Base-by-base conservation (phyloP, 2,113 vertebrate genomes). In the Platichthys stellatus region DNA sequence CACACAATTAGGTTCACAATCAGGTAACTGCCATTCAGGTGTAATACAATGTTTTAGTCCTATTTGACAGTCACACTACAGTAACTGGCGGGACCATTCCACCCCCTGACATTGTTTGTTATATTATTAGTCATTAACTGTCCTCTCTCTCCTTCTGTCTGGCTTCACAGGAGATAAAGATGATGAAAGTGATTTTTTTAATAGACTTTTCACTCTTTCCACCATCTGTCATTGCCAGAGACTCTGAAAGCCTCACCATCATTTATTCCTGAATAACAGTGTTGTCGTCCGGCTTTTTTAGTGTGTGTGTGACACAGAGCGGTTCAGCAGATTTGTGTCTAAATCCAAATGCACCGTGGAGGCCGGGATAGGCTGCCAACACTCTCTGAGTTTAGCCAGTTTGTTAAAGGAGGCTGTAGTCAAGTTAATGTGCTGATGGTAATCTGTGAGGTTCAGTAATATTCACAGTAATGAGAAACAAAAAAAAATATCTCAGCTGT, bases 181-280 rank as follows among this genome's bases (percentile, higher is more conserved):
- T 26, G 54, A 72, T 76, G 79, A 45, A 82, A 64, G 57, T 57
- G 40, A n/a, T n/a, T 54, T 56, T 31, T 21, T 9, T 53, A 78
- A 72, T 49, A 61, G 45, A 53, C 72, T 76, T 70, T 75, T 79
- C 43, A 67, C 72, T 72, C 49, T 20, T 58, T 76, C 31, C 68
- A 58, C 75, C 69, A 79, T 71, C 57, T 82, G 81, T 71, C 68
- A 76, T 45, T 54, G 51, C 68, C 49, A 81, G 43, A 68, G 63
- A 53, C 20, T 47, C 45, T 53, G 51, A 53, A 73, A 71, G 72
- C 59, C 77, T 70, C 57, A 62, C 76, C 60, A 40, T 74, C 15
- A 62, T 86, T 80, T 80, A 60, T 81, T 70, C 54, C 66, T 23
- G 24, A 63, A 69, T 69, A 69, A 62, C 28, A 80, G 26, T 23